phyloP scores from a whole-genome alignment of 2,113 vertebrate species.

The Grus americana region DNA sequence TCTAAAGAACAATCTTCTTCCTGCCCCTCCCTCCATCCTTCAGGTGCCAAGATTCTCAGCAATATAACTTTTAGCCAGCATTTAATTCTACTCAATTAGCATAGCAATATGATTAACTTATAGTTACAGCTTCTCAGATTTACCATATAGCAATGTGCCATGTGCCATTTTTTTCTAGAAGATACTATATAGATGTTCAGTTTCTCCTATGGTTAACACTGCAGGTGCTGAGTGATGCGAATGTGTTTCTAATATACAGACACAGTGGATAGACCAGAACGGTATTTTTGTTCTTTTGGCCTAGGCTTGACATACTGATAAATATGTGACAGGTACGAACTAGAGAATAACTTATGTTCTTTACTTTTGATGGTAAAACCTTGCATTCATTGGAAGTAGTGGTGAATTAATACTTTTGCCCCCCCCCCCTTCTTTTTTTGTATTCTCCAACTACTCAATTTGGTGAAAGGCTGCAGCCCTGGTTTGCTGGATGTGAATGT shows the following conservation, averaged over 20 bases:
- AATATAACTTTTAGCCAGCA: neutral
- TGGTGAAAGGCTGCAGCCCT: neutral
- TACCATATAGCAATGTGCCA: neutral
- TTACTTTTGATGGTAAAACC: neutral
- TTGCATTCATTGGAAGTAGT: neutral
- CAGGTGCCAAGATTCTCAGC: neutral
- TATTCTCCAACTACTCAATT: neutral
- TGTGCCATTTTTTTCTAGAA: neutral
- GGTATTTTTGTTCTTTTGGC: neutral
- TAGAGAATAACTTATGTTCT: neutral
- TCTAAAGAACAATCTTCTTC: neutral
- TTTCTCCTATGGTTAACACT: neutral
- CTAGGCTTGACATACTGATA: neutral
- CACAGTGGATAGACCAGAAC: neutral
- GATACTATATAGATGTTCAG: neutral
- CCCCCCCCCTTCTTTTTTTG: neutral
- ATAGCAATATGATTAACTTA: neutral
- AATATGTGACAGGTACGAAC: neutral
- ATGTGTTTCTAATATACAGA: neutral
- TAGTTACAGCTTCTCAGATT: neutral
- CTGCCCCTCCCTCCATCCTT: neutral
- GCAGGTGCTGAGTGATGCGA: neutral
- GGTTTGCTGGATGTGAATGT: neutral
- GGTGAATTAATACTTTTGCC: neutral
- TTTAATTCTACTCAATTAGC: neutral